These are phyloP conservation scores for Cavia aperea DNA, from an alignment of 2,113 vertebrate species.

Conservation along the genomic window DNA sequence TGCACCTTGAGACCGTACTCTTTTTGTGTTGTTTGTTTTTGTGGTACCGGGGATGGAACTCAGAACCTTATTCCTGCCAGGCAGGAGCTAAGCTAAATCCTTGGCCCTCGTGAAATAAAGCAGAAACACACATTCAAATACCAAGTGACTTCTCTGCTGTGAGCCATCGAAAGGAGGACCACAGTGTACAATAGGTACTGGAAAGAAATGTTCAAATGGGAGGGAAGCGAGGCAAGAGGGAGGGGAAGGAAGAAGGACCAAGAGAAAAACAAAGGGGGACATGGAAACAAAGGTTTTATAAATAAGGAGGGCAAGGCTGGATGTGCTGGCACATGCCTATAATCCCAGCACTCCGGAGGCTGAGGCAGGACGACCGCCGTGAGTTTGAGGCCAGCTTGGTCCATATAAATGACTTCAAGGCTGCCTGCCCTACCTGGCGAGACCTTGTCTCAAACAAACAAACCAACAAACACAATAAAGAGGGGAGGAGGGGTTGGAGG, in stretches of 20 bases:
- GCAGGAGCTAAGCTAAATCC: too few species aligned
- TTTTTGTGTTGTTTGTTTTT: too few species aligned
- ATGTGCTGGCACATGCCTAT: neutral
- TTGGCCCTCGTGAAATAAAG: neutral
- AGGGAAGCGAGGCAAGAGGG: rapidly evolving
- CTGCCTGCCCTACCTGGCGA: neutral
- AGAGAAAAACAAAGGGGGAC: neutral
- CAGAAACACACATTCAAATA: neutral
- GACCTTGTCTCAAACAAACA: neutral
- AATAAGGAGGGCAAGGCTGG: neutral
- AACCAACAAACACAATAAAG: neutral
- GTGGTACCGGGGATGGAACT: too few species aligned
- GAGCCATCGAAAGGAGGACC: neutral
- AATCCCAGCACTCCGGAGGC: neutral
- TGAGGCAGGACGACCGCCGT: neutral
- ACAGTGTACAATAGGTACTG: neutral
- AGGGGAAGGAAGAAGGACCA: rapidly evolving
- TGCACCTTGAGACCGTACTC: neutral
- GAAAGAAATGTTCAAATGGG: neutral
- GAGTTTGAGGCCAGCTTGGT: neutral
- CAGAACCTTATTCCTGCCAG: too few species aligned
- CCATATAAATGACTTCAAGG: neutral
- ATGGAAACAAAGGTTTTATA: neutral
- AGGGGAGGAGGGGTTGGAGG: neutral
- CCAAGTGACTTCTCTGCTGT: neutral